Evolutionary conservation across 2,888 invertebrate species (phyloP).

Genomic region (Rhagophthalmus giganteus): DNA sequence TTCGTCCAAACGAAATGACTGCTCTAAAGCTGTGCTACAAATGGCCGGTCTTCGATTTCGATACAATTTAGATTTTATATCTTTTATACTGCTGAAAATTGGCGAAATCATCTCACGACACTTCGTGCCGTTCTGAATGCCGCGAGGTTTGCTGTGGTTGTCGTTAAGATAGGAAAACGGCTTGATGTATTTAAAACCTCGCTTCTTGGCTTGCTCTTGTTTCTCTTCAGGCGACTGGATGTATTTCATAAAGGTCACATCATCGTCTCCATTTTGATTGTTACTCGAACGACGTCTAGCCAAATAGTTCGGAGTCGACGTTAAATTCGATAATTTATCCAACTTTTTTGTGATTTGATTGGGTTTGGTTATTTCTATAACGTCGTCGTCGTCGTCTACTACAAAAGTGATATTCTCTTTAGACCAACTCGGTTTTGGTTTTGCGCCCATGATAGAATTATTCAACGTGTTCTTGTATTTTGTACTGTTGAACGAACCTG

Average conservation of each 20-base stretch:
- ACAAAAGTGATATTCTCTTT: slow-evolving; percentile 22
- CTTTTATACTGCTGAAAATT: slow-evolving; percentile 12
- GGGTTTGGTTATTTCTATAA: slow-evolving; percentile 24
- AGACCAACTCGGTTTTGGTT: slow-evolving; percentile 10
- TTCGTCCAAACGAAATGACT: slow-evolving; percentile 62
- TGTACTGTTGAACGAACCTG: neutral
- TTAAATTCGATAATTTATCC: slow-evolving; percentile 16
- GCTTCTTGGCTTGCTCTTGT: slow-evolving; percentile 36
- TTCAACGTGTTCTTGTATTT: slow-evolving; percentile 2
- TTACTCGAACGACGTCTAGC: neutral
- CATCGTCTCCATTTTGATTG: slow-evolving; percentile 39
- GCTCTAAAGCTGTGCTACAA: slow-evolving; percentile 51
- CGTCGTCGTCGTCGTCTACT: slow-evolving; percentile 39
- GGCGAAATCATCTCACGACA: slow-evolving; percentile 7
- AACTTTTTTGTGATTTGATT: slow-evolving; percentile 2
- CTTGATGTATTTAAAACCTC: slow-evolving; percentile 37
- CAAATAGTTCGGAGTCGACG: slow-evolving; percentile 36
- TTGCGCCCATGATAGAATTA: neutral
- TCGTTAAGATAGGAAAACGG: slow-evolving; percentile 20
- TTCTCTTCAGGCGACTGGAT: slow-evolving; percentile 39
- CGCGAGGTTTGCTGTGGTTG: slow-evolving; percentile 9
- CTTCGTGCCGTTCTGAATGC: slow-evolving; percentile 12
- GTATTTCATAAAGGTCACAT: slow-evolving; percentile 43
- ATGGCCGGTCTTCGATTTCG: slow-evolving; percentile 3
- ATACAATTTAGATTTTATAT: slow-evolving; percentile 12